Base-by-base conservation (phyloP, 2,797 vertebrate species). In the Melanotaenia maccullochi region DNA sequence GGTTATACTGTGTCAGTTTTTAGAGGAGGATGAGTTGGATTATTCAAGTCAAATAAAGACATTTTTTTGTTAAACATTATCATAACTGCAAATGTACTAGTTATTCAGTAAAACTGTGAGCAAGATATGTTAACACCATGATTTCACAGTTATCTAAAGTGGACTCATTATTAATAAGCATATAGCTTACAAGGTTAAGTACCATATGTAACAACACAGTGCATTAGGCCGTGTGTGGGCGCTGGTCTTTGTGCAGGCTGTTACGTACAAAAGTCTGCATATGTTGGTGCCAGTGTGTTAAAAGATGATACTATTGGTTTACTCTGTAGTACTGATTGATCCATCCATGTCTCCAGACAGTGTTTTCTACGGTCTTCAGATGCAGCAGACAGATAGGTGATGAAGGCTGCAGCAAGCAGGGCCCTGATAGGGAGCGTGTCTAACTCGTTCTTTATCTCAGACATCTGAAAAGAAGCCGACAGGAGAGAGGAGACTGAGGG, bases 301-400 rank as follows among this genome's bases (percentile, higher is more conserved):
- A 7, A 74, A 69, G 60, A 52, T 25, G 59, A 18, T 25, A 44
- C 4, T 13, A 38, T 20, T 78, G 60, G 47, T 74, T 93, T 94
- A 99, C 97, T 97, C 92, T 97, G 95, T 73, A 99, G 93, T 79
- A 93, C 95, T 65, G 96, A 93, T 38, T 94, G 95, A 84, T 91
- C 95, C 91, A 95, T 97, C 97, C 98, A 99, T 38, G 93, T 90
- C 85, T 97, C 95, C 81, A 98, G 92, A 84, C 95, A 96, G 75
- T 68, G 87, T 89, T 93, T 95, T 75, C 97, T 95, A 70, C 95
- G 94, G 89, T 95, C 96, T 80, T 99, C 98, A 0, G 97, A 90
- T 71, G 97, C 96, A 51, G 97, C 95, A 67, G 97, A 97, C 83
- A 99, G 94, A 77, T 99, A 99, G 0, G 97, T 97, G 90, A 99